Conservation (phyloP, 2,888 invertebrate genomes). For the Drosophila demipolita region DNA sequence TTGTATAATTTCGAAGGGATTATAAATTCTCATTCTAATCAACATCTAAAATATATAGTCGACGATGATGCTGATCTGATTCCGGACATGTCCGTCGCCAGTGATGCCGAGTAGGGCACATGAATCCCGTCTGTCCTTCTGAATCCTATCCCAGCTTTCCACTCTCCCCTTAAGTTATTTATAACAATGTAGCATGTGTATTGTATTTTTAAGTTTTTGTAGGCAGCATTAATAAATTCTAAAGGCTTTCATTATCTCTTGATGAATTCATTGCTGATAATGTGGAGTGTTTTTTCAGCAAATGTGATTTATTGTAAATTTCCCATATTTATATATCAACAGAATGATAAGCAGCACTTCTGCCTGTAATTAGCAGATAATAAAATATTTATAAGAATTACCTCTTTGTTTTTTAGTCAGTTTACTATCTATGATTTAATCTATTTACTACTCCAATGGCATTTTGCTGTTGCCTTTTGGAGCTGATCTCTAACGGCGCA, state of each 20-base stretch:
- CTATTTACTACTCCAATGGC: neutral
- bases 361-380: neutral
- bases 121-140: neutral
- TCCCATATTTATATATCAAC: slow-evolving; percentile 25
- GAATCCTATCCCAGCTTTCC: neutral
- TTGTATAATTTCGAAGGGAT: neutral
- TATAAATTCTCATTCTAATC: neutral
- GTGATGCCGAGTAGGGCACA: slow-evolving; percentile 48
- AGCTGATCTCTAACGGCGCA: slow-evolving; percentile 1
- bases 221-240: slow-evolving; percentile 64
- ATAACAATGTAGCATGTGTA: slow-evolving; percentile 41
- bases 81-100: slow-evolving; percentile 64
- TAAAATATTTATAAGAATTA: neutral
- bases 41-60: slow-evolving; percentile 6
- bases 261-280: slow-evolving; percentile 30
- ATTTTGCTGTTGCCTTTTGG: neutral
- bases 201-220: slow-evolving; percentile 65
- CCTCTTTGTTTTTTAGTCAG: neutral
- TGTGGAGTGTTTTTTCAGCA: slow-evolving; percentile 1
- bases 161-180: slow-evolving; percentile 18
- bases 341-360: slow-evolving; percentile 14
- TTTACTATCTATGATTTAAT: neutral
- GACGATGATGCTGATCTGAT: slow-evolving; percentile 22
- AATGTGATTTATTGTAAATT: slow-evolving; percentile 55
- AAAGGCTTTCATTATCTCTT: slow-evolving; percentile 23